Percentiles rank a stretch among this genome's conserved stretches.
Evolutionary conservation across 2,113 vertebrate genomes (phyloP).

Genomic region (Panurus biarmicus): DNA sequence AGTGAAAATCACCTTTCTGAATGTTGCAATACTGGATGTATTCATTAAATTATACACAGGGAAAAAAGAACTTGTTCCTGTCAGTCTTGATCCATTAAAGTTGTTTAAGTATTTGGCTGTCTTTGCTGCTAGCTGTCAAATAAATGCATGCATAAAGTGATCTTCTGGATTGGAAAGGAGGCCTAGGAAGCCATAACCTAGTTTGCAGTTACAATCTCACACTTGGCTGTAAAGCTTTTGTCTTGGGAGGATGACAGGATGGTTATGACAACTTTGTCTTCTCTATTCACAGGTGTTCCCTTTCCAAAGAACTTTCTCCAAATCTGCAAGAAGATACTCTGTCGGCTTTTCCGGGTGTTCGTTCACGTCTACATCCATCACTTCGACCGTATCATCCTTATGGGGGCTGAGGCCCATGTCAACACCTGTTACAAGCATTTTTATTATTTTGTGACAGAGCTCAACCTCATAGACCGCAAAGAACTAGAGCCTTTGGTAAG

Average conservation of each 20-base stretch:
- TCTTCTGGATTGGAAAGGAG: neutral
- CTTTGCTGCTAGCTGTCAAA: neutral
- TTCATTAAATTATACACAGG: neutral
- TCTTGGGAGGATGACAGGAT: neutral
- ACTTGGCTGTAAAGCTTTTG: neutral
- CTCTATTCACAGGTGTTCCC: conserved; percentile 73
- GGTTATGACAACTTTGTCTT: neutral
- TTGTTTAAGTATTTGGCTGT: neutral
- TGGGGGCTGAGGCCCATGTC: conserved; percentile 83
- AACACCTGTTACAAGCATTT: conserved; percentile 91
- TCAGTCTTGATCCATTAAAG: neutral
- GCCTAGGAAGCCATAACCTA: neutral
- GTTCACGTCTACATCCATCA: conserved; percentile 88
- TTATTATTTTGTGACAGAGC: conserved; percentile 85
- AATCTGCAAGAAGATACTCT: conserved; percentile 87
- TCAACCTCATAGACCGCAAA: conserved; percentile 84
- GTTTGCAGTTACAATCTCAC: neutral
- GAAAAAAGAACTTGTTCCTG: neutral
- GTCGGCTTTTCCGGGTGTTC: conserved; percentile 83
- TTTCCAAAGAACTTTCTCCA: conserved; percentile 87
- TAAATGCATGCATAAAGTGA: neutral
- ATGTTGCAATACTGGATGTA: neutral
- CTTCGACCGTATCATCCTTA: conserved; percentile 81
- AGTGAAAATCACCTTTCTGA: neutral
- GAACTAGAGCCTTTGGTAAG: conserved; percentile 87